These are phyloP conservation scores for Melanostoma mellinum DNA, from an alignment of 2,888 invertebrate species.

Conservation along the genomic window DNA sequence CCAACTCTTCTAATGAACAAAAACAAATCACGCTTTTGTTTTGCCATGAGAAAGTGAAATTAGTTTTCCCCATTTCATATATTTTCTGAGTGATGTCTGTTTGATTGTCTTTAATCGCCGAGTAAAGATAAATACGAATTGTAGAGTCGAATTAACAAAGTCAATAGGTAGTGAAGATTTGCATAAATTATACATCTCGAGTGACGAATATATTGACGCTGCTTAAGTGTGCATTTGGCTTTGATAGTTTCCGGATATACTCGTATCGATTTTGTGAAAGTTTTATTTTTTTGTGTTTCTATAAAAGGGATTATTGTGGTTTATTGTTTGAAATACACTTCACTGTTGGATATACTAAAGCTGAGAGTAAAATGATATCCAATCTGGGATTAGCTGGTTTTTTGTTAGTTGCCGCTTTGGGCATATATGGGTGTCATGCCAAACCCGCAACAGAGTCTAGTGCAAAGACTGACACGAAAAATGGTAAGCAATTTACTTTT, in stretches of 20 bases:
- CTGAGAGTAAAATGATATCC: constrained; percentile 53
- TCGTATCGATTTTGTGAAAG: constrained; percentile 56
- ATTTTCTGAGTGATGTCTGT: constrained; percentile 35
- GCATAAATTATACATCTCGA: constrained; percentile 42
- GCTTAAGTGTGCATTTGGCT: background rate
- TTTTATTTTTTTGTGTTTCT: constrained; percentile 24
- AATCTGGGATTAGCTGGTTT: constrained; percentile 63
- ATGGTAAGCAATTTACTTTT: constrained; percentile 51
- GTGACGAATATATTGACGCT: constrained; percentile 21
- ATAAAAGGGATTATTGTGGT: constrained; percentile 53
- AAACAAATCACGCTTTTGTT: constrained; percentile 40
- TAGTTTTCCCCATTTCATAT: constrained; percentile 38
- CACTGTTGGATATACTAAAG: constrained; percentile 23
- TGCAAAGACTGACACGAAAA: constrained; percentile 50
- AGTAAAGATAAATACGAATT: constrained; percentile 27
- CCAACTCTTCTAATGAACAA: constrained; percentile 36
- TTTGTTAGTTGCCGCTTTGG: constrained; percentile 45
- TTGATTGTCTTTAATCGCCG: constrained; percentile 12
- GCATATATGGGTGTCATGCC: constrained; percentile 48
- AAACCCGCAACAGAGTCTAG: constrained; percentile 68
- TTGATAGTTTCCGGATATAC: constrained; percentile 51
- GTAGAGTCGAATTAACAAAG: constrained; percentile 17
- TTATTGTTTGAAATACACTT: constrained; percentile 2
- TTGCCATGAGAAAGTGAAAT: constrained; percentile 65
- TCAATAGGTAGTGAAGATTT: constrained; percentile 37